These are phyloP conservation scores for Micronycteris hirsuta DNA, from an alignment of 2,113 vertebrate species.

Conservation along the genomic window DNA sequence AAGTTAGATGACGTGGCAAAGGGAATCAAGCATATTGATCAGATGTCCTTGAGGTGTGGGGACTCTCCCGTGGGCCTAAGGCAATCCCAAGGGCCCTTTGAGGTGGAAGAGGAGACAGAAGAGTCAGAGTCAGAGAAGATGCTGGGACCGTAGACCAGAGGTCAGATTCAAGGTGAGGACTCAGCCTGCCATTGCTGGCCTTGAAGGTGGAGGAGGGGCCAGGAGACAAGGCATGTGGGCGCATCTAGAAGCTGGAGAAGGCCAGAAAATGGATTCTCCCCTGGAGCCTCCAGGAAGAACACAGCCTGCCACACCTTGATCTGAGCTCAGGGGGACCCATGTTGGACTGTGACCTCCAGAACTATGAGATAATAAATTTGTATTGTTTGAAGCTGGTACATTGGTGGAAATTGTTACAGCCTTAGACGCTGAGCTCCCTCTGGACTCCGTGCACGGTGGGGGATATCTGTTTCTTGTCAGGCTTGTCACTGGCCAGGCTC, in stretches of 20 bases:
- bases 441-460: accelerated
- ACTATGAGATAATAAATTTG: no score
- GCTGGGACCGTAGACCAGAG: accelerated
- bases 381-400: background rate
- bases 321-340: background rate
- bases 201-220: background rate
- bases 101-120: no score
- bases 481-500: background rate
- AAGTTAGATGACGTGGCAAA: background rate
- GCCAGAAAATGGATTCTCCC: background rate
- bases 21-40: background rate
- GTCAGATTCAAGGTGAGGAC: background rate
- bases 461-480: accelerated
- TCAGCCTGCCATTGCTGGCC: background rate
- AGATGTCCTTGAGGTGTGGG: background rate
- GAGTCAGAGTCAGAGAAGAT: background rate
- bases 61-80: background rate
- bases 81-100: background rate
- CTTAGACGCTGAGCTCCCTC: background rate
- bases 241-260: background rate
- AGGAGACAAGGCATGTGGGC: accelerated
- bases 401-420: background rate
- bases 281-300: background rate
- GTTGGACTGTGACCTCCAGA: background rate
- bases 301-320: background rate